Conservation (phyloP, 2,797 vertebrate genomes). For the Aplochiton taeniatus region DNA sequence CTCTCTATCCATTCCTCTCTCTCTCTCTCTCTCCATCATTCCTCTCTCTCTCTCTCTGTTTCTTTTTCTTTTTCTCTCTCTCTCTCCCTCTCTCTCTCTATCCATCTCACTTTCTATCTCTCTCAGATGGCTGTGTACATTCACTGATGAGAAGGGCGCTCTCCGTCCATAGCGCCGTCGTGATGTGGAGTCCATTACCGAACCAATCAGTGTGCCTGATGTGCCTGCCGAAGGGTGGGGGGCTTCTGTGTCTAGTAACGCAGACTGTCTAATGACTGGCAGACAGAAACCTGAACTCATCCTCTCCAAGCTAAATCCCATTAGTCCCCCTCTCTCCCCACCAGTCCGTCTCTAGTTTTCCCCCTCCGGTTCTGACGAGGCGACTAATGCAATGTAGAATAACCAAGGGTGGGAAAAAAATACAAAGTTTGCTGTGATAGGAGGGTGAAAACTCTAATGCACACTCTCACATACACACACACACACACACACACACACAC, state of each 20-base stretch:
- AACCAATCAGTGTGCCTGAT: background rate
- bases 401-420: too few relatives aligned
- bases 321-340: background rate
- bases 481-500: conserved; percentile 9
- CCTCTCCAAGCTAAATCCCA: conserved; percentile 3
- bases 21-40: too few relatives aligned
- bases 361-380: background rate
- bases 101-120: too few relatives aligned
- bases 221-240: background rate
- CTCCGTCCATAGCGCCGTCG: background rate
- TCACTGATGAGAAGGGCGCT: too few relatives aligned
- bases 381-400: too few relatives aligned
- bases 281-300: background rate
- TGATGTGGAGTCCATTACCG: background rate
- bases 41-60: too few relatives aligned
- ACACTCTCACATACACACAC: conserved; percentile 5
- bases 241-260: too few relatives aligned
- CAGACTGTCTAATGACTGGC: background rate
- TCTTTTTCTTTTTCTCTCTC: too few relatives aligned
- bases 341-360: background rate
- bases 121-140: too few relatives aligned
- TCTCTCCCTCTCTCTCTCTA: too few relatives aligned
- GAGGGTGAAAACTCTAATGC: background rate
- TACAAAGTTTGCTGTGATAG: too few relatives aligned
- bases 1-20: too few relatives aligned